Conservation (phyloP, 2,797 vertebrate genomes). For the Cephalopachus bancanus region DNA sequence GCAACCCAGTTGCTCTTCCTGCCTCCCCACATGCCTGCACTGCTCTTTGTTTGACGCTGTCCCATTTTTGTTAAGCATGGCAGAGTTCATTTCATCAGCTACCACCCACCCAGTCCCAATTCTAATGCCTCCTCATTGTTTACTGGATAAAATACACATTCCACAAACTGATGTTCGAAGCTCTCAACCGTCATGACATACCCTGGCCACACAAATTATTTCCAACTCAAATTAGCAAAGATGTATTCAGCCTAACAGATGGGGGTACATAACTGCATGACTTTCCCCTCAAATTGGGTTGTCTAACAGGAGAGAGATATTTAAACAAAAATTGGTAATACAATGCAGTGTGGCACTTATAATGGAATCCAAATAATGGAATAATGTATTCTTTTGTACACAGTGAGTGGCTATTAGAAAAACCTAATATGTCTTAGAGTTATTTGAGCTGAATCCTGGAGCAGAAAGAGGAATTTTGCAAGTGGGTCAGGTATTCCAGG, state of each 20-base stretch:
- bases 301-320: neutral
- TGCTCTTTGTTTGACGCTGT: neutral
- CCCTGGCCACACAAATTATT: neutral
- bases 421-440: neutral
- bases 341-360: neutral
- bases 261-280: neutral
- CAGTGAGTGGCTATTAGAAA: neutral
- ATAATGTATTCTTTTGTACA: neutral
- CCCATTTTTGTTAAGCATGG: neutral
- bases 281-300: neutral
- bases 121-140: neutral
- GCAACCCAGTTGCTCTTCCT: neutral
- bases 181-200: conserved; percentile 8
- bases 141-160: neutral
- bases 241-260: neutral
- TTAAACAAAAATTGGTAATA: neutral
- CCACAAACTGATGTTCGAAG: conserved; percentile 24
- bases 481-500: neutral
- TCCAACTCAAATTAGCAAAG: conserved; percentile 40
- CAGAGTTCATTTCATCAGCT: neutral
- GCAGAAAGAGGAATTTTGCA: neutral
- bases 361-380: neutral
- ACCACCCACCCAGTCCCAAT: neutral
- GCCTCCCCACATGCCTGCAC: neutral
- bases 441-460: neutral